phyloP scores from a whole-genome alignment of 2,888 invertebrate species.

The Acronicta aceris region DNA sequence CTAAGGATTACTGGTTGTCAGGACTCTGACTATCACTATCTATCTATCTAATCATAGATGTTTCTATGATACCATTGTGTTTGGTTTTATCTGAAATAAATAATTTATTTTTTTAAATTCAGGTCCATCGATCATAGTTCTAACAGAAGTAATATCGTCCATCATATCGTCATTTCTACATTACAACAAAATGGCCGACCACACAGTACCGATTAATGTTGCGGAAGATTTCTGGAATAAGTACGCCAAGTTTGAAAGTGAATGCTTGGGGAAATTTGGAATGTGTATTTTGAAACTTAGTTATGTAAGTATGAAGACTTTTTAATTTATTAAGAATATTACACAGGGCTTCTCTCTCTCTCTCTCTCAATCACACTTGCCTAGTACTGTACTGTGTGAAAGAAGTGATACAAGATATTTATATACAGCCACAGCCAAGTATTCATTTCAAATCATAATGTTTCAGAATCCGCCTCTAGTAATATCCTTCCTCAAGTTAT shows the following conservation, averaged over 20 bases:
- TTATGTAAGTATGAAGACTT: conserved; percentile 75
- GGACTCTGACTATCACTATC: no score
- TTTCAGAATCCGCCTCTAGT: conserved; percentile 77
- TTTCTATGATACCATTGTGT: no score
- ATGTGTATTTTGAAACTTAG: conserved; percentile 71
- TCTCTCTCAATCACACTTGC: no score
- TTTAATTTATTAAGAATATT: background rate
- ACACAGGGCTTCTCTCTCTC: no score
- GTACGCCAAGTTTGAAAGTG: conserved; percentile 73
- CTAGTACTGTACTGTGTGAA: no score
- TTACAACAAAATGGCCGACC: conserved; percentile 85
- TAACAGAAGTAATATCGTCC: conserved; percentile 78
- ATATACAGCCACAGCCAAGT: no score
- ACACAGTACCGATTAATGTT: conserved; percentile 78
- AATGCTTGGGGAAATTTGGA: conserved; percentile 76
- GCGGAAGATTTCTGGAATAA: conserved; percentile 79
- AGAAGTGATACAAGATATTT: no score
- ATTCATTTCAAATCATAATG: background rate
- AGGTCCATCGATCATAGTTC: conserved; percentile 79
- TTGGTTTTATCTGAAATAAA: no score
- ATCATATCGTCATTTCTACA: conserved; percentile 77
- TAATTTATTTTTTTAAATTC: conserved; percentile 42
- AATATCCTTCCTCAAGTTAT: conserved; percentile 73
- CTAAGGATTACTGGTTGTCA: no score
- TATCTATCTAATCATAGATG: no score